These are phyloP conservation scores for Lathamus discolor DNA, from an alignment of 2,113 vertebrate genomes.

Conservation along the genomic window DNA sequence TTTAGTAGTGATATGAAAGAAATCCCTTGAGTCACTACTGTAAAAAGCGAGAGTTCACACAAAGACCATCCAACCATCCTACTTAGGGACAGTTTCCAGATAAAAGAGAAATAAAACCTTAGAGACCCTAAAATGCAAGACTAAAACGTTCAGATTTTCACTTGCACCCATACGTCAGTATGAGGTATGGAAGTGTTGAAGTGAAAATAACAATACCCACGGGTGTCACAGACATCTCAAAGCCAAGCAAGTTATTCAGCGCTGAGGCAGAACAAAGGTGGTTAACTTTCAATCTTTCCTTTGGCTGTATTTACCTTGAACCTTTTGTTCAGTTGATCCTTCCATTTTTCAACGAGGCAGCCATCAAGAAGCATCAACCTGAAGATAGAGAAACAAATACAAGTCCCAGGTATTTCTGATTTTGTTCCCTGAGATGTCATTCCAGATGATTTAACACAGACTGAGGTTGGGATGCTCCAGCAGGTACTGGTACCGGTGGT, in stretches of 20 bases:
- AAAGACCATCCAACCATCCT: neutral
- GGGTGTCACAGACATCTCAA: neutral
- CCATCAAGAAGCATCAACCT: conserved; percentile 86
- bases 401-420: neutral
- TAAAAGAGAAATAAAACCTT: neutral
- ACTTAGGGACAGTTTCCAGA: neutral
- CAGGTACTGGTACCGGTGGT: neutral
- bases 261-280: neutral
- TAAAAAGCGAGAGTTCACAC: neutral
- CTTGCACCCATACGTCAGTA: neutral
- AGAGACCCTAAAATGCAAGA: neutral
- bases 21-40: neutral
- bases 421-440: neutral
- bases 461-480: neutral
- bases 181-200: neutral
- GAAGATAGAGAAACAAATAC: neutral
- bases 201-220: neutral
- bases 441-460: neutral
- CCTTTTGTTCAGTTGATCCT: conserved; percentile 79
- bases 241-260: neutral
- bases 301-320: conserved; percentile 73
- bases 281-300: neutral
- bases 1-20: neutral
- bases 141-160: neutral
- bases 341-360: conserved; percentile 84